Evolutionary conservation across 2,797 vertebrate species (phyloP), one percentile per base, ranked within the genome.

Genomic region (Danio albolineatus): DNA sequence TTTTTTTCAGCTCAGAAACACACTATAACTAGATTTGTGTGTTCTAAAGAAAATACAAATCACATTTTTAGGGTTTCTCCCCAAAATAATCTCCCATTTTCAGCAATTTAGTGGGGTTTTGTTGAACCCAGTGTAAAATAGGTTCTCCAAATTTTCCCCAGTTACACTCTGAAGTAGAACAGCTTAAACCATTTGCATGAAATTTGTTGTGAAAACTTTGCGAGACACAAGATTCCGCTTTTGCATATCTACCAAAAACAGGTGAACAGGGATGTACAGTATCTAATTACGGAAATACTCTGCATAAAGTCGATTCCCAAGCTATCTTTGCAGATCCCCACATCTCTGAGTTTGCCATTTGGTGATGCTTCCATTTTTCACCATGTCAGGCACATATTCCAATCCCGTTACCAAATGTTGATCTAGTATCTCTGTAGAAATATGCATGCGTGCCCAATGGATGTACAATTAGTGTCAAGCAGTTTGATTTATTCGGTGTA

Each of bases 341-440:
- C 41, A 71, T 70, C 66, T 61, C 53, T 12, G 60, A 60, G 21
- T 53, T 28, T 46, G 19, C 19, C 19, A 46, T 56, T 56, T 67
- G 28, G 53, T 48, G 44, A 71, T 54, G 16, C 48, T 70, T 46
- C 6, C 57, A 79, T 79, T 71, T 70, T 62, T 65, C 59, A 46
- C 46, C 1, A 85, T 82, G 82, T 86, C 82, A 13, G 64, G 81
- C 85, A 54, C 21, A 56, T 54, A 72, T 53, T 65, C 10, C 48
- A 44, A 28, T 38, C 28, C 43, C 0, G 5, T 79, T 54, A 72
- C 36, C 48, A 62, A 77, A 61, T 41, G 28, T 10, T 78, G 56
- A 78, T 78, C 56, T 70, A 69, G n/a, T 21, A 70, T 70, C 62
- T 78, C 54, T 70, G 12, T 61, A 70, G 59, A 64, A 79, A 72